Evolutionary conservation across 2,797 vertebrate species (phyloP).

Genomic region (Cirrhinus molitorella): DNA sequence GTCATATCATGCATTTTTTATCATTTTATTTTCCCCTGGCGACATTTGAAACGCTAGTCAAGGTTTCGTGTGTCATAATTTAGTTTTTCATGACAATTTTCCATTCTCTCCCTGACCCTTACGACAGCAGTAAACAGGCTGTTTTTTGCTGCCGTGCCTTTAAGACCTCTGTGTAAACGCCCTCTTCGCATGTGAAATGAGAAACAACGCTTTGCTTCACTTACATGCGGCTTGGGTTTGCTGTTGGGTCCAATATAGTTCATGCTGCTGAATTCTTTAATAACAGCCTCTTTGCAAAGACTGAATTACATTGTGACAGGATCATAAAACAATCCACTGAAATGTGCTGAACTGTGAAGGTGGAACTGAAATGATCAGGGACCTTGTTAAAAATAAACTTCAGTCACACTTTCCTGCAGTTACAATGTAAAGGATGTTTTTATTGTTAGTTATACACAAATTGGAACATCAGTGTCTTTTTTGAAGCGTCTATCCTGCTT

Average conservation of each 20-base stretch:
- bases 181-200: constrained; percentile 14
- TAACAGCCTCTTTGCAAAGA: constrained; percentile 35
- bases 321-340: constrained; percentile 38
- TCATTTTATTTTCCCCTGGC: neutral
- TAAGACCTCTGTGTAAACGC: constrained; percentile 15
- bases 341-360: constrained; percentile 38
- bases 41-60: neutral
- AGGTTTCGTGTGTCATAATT: constrained; percentile 13
- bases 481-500: neutral
- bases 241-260: constrained; percentile 32
- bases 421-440: neutral
- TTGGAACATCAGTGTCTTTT: neutral
- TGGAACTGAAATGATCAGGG: constrained; percentile 22
- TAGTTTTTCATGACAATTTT: constrained; percentile 22
- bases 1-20: constrained; percentile 28
- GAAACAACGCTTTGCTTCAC: constrained; percentile 34
- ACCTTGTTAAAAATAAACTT: constrained; percentile 37
- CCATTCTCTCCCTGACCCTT: constrained; percentile 15
- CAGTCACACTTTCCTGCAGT: constrained; percentile 9
- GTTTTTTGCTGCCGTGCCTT: constrained; percentile 34
- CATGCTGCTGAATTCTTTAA: constrained; percentile 5
- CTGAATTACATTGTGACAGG: constrained; percentile 40
- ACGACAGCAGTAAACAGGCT: constrained; percentile 26
- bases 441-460: neutral
- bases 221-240: constrained; percentile 23